Base-by-base conservation (phyloP, 2,888 invertebrate species). In the Magallana nippona region DNA sequence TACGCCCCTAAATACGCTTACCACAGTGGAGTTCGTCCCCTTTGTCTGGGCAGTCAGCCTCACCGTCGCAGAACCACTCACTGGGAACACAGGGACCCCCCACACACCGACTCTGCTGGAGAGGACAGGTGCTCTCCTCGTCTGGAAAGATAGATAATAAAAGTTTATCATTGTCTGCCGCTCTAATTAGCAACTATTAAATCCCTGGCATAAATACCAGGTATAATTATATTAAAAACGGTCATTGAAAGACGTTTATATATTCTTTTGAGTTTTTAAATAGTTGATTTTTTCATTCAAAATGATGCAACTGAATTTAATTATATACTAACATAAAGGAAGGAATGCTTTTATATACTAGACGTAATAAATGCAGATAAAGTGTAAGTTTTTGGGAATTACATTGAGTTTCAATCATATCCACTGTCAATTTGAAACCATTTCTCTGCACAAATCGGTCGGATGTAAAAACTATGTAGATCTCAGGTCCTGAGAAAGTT, bases 11-110 rank as follows among this genome's bases (percentile, higher is more conserved):
- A 44, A 44, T 5, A 44, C 44, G 57, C 79, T 79, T 85, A 89
- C 89, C 82, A 81, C 89, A 89, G 19, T 77, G 22, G 0, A 17
- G 11, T 60, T 89, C 89, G 79, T 89, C 89, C 11, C 79, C 79
- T 11, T 79, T 79, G 56, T 84, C 86, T 2, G 82, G 80, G 81
- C 89, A 89, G 79, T 89, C 89, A 5, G 56, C 57, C 27, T 85
- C 86, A 0, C 84, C 85, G 78, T 89, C 89, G 84, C 89, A 89
- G 57, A 85, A 79, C 89, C 89, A 89, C 63, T 89, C 88, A 10
- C 83, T 80, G 2, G 86, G 88, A n/a, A 89, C 84, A 84, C 89
- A 89, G 15, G 60, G n/a, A 22, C 83, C 84, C 2, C 58, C 13
- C 17, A 17, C 55, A 84, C 89, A 89, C 27, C 85, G 82, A 2